These are phyloP conservation scores for Ornithorhynchus anatinus DNA, from an alignment of 2,113 vertebrate genomes.

Conservation along the genomic window DNA sequence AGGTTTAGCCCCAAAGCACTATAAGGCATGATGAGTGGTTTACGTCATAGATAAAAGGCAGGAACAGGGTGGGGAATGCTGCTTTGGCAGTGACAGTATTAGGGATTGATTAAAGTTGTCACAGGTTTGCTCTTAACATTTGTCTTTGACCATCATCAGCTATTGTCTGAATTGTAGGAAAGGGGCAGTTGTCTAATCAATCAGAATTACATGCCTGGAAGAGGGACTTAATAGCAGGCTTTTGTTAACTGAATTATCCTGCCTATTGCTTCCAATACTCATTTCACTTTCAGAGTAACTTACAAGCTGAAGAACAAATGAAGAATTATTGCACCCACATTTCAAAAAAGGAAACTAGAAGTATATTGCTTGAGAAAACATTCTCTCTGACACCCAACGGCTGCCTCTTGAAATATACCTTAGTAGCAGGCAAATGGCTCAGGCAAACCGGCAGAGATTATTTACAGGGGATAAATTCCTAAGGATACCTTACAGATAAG, in stretches of 20 bases:
- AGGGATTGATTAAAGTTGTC: no score
- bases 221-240: no score
- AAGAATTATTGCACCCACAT: constrained; percentile 6
- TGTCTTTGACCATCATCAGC: no score
- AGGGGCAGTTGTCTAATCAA: no score
- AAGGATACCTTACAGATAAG: neutral
- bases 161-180: no score
- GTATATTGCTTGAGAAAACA: neutral
- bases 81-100: no score
- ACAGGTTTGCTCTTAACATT: no score
- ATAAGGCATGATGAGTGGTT: no score
- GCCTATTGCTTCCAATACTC: neutral
- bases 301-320: neutral
- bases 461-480: constrained; percentile 7
- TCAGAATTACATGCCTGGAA: no score
- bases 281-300: constrained; percentile 22
- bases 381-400: neutral
- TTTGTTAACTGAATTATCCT: constrained; percentile 7
- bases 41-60: no score
- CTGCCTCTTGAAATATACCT: neutral
- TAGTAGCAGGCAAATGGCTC: neutral
- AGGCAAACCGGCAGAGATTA: constrained; percentile 11
- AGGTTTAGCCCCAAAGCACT: no score
- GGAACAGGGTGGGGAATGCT: no score
- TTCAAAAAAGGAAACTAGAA: neutral